Percentiles rank a stretch among this genome's conserved stretches.
phyloP scores from a whole-genome alignment of 1,140 invertebrate genomes.

The Hormaphis cornu region DNA sequence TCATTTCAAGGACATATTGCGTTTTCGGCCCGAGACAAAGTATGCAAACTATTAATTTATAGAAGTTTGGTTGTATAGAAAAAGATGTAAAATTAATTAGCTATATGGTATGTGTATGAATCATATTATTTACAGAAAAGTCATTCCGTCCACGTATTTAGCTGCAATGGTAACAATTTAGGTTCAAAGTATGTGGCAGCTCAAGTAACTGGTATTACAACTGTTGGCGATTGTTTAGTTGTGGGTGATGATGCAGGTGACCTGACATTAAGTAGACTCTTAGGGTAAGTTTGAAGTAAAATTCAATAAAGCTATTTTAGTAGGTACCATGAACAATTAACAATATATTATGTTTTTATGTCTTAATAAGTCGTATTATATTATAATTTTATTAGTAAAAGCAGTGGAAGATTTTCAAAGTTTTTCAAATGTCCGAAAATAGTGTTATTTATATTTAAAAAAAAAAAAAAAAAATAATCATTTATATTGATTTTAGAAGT shows the following conservation, averaged over 20 bases:
- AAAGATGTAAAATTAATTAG: not conserved
- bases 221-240: slow-evolving; percentile 46
- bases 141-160: slow-evolving; percentile 51
- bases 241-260: slow-evolving; percentile 50
- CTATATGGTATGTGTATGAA: not conserved
- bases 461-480: no score
- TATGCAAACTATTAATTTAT: slow-evolving; percentile 25
- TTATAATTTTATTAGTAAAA: no score
- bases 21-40: slow-evolving; percentile 41
- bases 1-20: slow-evolving; percentile 51
- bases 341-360: slow-evolving; percentile 1
- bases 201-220: slow-evolving; percentile 45
- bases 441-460: no score
- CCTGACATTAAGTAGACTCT: slow-evolving; percentile 47
- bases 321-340: not conserved
- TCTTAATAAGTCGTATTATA: no score
- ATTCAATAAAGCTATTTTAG: not conserved
- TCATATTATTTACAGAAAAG: slow-evolving; percentile 38
- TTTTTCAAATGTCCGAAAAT: no score
- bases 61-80: slow-evolving; percentile 2
- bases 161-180: slow-evolving; percentile 51
- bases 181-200: slow-evolving; percentile 46
- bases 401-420: no score
- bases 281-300: slow-evolving; percentile 41
- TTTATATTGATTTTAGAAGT: no score